Conservation (phyloP, 2,888 invertebrate genomes). For the Nymphalis urticae region DNA sequence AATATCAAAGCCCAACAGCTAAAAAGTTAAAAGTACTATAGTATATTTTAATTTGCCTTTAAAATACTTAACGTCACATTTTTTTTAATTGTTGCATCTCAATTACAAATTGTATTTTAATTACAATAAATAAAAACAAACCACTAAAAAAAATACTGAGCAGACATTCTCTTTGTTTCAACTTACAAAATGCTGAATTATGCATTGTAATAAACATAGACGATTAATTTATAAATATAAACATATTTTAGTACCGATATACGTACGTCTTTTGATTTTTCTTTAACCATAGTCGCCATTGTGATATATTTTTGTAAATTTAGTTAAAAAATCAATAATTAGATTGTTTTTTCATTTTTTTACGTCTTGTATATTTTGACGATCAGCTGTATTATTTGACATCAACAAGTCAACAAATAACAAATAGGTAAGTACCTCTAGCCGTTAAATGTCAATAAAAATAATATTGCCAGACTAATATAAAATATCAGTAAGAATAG, state of each 20-base stretch:
- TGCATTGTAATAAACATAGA: not conserved
- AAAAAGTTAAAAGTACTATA: too few relatives aligned
- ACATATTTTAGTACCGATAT: not conserved
- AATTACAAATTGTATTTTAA: too few relatives aligned
- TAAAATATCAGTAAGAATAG: too few relatives aligned
- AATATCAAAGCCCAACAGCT: too few relatives aligned
- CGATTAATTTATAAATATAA: not conserved
- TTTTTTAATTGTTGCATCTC: too few relatives aligned
- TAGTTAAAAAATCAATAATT: not conserved
- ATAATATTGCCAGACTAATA: not conserved
- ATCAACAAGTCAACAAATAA: slow-evolving; percentile 20
- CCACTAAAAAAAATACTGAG: too few relatives aligned
- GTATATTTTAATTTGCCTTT: too few relatives aligned
- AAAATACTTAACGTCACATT: too few relatives aligned
- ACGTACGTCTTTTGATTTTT: slow-evolving; percentile 65
- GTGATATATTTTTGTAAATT: slow-evolving; percentile 9
- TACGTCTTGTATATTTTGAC: slow-evolving; percentile 13
- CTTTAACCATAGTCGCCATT: slow-evolving; percentile 74
- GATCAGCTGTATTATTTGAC: slow-evolving; percentile 31
- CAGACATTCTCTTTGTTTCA: not conserved
- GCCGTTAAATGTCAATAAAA: too few relatives aligned
- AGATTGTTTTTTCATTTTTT: slow-evolving; percentile 13
- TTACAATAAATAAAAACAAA: too few relatives aligned
- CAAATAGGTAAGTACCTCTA: too few relatives aligned
- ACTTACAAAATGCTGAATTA: not conserved